Conservation (phyloP, 2,113 vertebrate genomes). For the Trichomycterus rosablanca region DNA sequence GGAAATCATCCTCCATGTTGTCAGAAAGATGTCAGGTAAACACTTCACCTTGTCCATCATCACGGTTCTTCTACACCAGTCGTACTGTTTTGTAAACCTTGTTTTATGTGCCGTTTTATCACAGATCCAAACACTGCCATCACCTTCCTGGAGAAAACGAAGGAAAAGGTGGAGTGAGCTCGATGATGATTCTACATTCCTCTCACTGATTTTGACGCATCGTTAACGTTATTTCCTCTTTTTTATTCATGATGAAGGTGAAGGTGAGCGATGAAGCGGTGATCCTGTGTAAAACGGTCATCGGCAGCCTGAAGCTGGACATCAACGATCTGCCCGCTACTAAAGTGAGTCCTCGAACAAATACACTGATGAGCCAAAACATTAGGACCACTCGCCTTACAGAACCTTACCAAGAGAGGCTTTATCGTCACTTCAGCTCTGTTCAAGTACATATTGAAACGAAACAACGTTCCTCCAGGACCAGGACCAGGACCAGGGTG, state of each 20-base stretch:
- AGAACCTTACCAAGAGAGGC: no score
- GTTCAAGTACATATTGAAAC: no score
- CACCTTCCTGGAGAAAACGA: conserved; percentile 92
- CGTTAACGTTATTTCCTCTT: no score
- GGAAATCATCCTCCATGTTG: conserved; percentile 91
- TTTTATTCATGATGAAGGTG: no score
- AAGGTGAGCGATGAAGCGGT: conserved; percentile 92
- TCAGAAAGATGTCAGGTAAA: conserved; percentile 90
- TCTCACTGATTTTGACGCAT: no score
- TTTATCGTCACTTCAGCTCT: no score
- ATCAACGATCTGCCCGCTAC: conserved; percentile 91
- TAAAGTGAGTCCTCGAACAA: conserved; percentile 81
- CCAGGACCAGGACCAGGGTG: no score
- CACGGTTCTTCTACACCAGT: neutral
- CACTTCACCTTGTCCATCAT: neutral
- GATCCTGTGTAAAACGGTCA: conserved; percentile 91
- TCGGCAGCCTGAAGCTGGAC: conserved; percentile 89
- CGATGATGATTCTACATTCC: no score
- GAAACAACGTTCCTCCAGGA: no score
- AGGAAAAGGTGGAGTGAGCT: conserved; percentile 78
- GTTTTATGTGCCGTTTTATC: neutral
- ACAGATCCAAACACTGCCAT: conserved; percentile 88
- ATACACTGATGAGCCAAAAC: no score
- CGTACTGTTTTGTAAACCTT: no score
- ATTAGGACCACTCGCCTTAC: no score